These are phyloP conservation scores for Heteromormyrus szaboi DNA, from an alignment of 2,797 vertebrate genomes.

Conservation along the genomic window DNA sequence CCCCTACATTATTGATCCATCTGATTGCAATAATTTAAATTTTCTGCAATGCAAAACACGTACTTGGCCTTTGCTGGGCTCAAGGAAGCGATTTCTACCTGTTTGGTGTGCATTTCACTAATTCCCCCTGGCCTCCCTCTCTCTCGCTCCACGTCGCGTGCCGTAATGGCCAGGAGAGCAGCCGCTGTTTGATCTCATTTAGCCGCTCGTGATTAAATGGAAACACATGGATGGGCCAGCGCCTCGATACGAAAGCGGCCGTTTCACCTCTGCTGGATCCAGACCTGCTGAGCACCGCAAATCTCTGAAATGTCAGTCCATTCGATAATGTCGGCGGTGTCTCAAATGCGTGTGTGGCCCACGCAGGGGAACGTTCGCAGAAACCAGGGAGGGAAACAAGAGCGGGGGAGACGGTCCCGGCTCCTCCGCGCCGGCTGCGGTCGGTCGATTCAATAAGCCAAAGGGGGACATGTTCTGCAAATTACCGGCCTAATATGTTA, in stretches of 20 bases:
- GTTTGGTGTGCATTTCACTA: not conserved
- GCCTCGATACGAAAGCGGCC: conserved; percentile 46
- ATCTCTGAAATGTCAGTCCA: conserved; percentile 89
- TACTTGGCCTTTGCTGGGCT: not conserved
- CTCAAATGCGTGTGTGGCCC: conserved; percentile 55
- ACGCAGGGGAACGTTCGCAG: conserved; percentile 30
- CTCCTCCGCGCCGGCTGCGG: conserved; percentile 33
- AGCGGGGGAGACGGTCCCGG: not conserved
- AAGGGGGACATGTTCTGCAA: conserved; percentile 28
- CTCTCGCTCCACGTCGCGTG: conserved; percentile 21
- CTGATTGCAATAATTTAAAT: not conserved
- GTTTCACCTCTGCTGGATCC: conserved; percentile 74
- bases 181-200: conserved; percentile 70
- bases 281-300: conserved; percentile 75
- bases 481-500: conserved; percentile 33
- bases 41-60: not conserved
- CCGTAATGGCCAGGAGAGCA: conserved; percentile 60
- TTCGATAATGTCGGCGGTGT: conserved; percentile 80
- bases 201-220: conserved; percentile 68
- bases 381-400: not conserved
- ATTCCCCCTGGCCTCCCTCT: not conserved
- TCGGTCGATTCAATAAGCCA: conserved; percentile 48
- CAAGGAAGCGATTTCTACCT: not conserved
- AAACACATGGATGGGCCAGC: conserved; percentile 71
- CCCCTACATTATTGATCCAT: not conserved